Evolutionary conservation across 1,140 invertebrate species (phyloP).

Genomic region (Caenorhabditis tropicalis): DNA sequence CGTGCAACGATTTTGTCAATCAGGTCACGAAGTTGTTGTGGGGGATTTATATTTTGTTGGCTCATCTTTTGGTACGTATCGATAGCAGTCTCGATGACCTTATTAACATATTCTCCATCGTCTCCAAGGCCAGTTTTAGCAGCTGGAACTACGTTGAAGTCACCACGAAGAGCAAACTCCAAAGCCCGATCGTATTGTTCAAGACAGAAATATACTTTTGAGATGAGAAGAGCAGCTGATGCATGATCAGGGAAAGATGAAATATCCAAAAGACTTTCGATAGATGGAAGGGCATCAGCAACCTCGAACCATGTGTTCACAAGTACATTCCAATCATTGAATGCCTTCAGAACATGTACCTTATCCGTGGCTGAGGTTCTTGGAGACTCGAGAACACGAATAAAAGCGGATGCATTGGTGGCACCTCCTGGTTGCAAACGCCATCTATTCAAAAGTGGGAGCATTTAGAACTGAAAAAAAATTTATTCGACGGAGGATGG

Average conservation of each 20-base stretch:
- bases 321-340: slow-evolving; percentile 68
- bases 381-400: slow-evolving; percentile 54
- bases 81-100: slow-evolving; percentile 74
- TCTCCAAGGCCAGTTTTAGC: slow-evolving; percentile 80
- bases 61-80: slow-evolving; percentile 72
- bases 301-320: slow-evolving; percentile 71
- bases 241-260: slow-evolving; percentile 84
- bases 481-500: too few relatives aligned
- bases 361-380: slow-evolving; percentile 58
- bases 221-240: slow-evolving; percentile 92
- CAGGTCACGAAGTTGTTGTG: slow-evolving; percentile 87
- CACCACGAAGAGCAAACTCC: slow-evolving; percentile 63
- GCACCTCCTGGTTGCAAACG: slow-evolving; percentile 9
- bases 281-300: slow-evolving; percentile 64
- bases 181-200: slow-evolving; percentile 64
- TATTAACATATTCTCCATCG: slow-evolving; percentile 87
- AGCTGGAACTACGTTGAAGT: slow-evolving; percentile 78
- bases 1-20: slow-evolving; percentile 96
- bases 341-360: slow-evolving; percentile 62
- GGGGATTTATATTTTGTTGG: slow-evolving; percentile 76
- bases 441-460: slow-evolving; percentile 32
- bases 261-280: slow-evolving; percentile 83
- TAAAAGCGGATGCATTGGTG: slow-evolving; percentile 53
- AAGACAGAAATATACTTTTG: slow-evolving; percentile 78
- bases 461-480: not conserved